Percentiles rank a stretch among this genome's conserved stretches.
Conservation (phyloP, 1,140 invertebrate genomes). For the Trissolcus basalis region DNA sequence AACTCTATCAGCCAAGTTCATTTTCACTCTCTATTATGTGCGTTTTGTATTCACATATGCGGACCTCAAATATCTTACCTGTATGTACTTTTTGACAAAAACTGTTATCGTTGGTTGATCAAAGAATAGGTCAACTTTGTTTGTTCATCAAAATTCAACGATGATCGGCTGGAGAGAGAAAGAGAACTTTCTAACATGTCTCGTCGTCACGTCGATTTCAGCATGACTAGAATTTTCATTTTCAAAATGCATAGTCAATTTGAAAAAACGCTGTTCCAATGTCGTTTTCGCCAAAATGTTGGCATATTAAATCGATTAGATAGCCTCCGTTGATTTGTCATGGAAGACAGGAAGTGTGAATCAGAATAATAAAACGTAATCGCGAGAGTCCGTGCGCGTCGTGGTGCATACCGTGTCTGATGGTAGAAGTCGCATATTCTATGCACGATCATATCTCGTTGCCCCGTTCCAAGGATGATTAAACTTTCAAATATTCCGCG, state of each 20-base stretch:
- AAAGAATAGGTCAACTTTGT: constrained; percentile 37
- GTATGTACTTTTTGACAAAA: constrained; percentile 30
- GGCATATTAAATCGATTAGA: constrained; percentile 53
- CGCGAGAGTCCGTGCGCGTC: constrained; percentile 47
- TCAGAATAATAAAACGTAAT: constrained; percentile 47
- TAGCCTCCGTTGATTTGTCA: constrained; percentile 26
- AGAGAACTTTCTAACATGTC: constrained; percentile 24
- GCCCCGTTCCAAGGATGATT: constrained; percentile 51
- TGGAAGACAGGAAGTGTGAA: constrained; percentile 35
- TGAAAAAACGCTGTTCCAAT: not conserved
- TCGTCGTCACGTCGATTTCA: not conserved
- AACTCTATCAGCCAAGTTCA: constrained; percentile 22
- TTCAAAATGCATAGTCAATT: not conserved
- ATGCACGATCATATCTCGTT: constrained; percentile 51
- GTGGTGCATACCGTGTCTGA: constrained; percentile 15
- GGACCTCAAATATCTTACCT: constrained; percentile 33
- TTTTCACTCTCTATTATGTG: constrained; percentile 37
- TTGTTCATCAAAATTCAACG: constrained; percentile 23
- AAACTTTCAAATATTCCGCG: constrained; percentile 57
- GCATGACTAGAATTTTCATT: not conserved
- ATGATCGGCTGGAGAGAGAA: not conserved
- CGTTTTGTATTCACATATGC: constrained; percentile 24
- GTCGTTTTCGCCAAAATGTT: constrained; percentile 19
- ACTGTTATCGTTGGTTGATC: constrained; percentile 26
- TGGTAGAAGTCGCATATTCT: constrained; percentile 29